Evolutionary conservation across 2,888 invertebrate species (phyloP).

Genomic region (Hololepta plana): DNA sequence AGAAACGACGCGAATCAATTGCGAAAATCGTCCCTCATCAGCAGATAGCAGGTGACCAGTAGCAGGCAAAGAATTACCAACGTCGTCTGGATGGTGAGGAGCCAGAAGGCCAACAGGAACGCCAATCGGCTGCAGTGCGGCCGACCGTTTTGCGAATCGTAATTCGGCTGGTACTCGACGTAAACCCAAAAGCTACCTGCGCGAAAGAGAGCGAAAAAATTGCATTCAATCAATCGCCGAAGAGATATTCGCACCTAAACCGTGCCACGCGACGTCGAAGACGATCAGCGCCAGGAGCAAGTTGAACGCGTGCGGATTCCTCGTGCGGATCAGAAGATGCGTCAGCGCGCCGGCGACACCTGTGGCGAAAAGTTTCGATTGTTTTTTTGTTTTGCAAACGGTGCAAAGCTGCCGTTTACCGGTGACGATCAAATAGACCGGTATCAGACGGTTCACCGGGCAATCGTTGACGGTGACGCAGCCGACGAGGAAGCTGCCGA

Average conservation of each 20-base stretch:
- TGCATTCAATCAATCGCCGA: not conserved
- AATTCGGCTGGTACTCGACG: slow-evolving; percentile 12
- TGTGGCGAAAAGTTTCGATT: slow-evolving; percentile 5
- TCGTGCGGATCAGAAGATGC: slow-evolving; percentile 10
- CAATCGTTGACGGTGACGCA: slow-evolving; percentile 22
- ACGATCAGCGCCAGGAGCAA: slow-evolving; percentile 8
- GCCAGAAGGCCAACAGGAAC: slow-evolving; percentile 19
- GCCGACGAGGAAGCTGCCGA: slow-evolving; percentile 20
- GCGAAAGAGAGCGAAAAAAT: slow-evolving; percentile 5
- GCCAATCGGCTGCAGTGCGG: slow-evolving; percentile 12
- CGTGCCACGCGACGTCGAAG: slow-evolving; percentile 11
- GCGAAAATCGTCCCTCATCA: slow-evolving; percentile 21
- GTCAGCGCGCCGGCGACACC: slow-evolving; percentile 12
- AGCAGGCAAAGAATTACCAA: slow-evolving; percentile 18
- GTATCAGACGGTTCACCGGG: slow-evolving; percentile 19
- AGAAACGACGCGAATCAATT: too few species aligned
- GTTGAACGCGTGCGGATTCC: slow-evolving; percentile 11
- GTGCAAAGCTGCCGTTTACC: slow-evolving; percentile 9
- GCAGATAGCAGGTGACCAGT: slow-evolving; percentile 18
- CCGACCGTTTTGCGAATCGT: slow-evolving; percentile 8
- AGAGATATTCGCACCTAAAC: slow-evolving; percentile 8
- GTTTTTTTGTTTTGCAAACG: not conserved
- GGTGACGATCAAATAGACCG: slow-evolving; percentile 22
- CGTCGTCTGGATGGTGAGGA: slow-evolving; percentile 20
- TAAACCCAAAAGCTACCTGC: slow-evolving; percentile 11